Evolutionary conservation across 2,113 vertebrate genomes (phyloP), one percentile per base, ranked within the genome.

Genomic region (Poeciliopsis retropinna): DNA sequence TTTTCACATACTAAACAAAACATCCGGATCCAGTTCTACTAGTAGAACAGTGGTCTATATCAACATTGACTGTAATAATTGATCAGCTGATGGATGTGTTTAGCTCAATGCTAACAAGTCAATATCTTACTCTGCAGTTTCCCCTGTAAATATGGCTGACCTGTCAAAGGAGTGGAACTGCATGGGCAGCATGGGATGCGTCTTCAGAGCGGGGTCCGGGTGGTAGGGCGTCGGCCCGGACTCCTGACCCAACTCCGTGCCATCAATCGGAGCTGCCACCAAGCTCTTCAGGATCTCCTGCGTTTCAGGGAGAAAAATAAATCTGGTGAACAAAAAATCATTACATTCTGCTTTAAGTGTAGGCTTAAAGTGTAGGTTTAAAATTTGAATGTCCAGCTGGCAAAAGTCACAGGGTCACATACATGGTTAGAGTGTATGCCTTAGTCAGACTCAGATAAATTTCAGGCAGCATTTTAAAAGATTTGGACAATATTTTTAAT

Each of bases 81-180:
- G 44, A 47, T 47, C 44, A 47, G 79, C 63, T 1, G 64, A 63
- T 60, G 51, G 29, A 63, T 69, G 70, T 39, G 34, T 11, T 3
- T 10, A 57, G 29, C 32, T 6, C 57, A 62, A 19, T 3, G 64
- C 28, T 1, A 39, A 63, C 67, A 29, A 4, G 47, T 57, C 19
- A 66, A 31, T 76, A 34, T 13, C 31, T 72, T 61, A 44, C 47
- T 51, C 66, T 71, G 29, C 17, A 72, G 74, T 51, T 69, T 29
- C 62, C 71, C 27, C 25, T 37, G 27, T 44, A 10, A 4, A 13
- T 60, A 76, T 22, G 13, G 60, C 81, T 22, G 13, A 99, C 98
- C 98, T 98, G 95, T 99, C 98, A 74, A 99, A 99, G 31, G 98
- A 99, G 92, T 99, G 98, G 91, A 98, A 99, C 95, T 99, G 98